Evolutionary conservation across 2,797 vertebrate species (phyloP).

Genomic region (Yasuhikotakia modesta): DNA sequence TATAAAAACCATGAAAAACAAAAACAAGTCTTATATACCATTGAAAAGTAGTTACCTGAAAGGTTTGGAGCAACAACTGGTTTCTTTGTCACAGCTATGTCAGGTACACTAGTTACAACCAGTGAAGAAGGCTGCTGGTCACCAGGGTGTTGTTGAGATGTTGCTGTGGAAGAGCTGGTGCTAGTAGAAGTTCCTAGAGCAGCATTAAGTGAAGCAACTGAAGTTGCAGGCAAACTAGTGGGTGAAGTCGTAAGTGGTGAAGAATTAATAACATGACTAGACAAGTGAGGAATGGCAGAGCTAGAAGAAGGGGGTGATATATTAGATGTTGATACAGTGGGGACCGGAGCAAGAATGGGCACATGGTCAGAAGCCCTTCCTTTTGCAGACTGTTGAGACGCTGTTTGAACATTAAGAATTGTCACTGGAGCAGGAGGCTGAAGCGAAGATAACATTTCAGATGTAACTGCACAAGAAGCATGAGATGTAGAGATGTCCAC

Average conservation of each 20-base stretch:
- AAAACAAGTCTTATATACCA: not conserved
- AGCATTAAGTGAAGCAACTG: slow-evolving; percentile 62
- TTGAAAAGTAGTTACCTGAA: slow-evolving; percentile 68
- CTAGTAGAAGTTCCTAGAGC: slow-evolving; percentile 59
- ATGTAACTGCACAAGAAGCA: slow-evolving; percentile 58
- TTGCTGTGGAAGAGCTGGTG: slow-evolving; percentile 55
- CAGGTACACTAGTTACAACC: slow-evolving; percentile 60
- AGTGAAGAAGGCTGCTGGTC: slow-evolving; percentile 60
- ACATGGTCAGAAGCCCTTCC: slow-evolving; percentile 26
- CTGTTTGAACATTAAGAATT: slow-evolving; percentile 49
- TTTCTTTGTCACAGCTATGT: slow-evolving; percentile 39
- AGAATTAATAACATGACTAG: slow-evolving; percentile 65
- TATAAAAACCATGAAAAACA: not conserved
- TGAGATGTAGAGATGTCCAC: slow-evolving; percentile 58
- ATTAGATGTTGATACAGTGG: slow-evolving; percentile 54
- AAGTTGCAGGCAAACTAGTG: slow-evolving; percentile 65
- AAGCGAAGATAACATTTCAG: slow-evolving; percentile 59
- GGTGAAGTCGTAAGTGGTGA: slow-evolving; percentile 65
- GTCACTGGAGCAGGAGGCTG: slow-evolving; percentile 60
- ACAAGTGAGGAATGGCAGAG: slow-evolving; percentile 54
- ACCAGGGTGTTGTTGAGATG: slow-evolving; percentile 56
- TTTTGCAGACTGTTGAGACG: slow-evolving; percentile 23
- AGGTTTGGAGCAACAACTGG: slow-evolving; percentile 59
- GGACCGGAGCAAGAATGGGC: slow-evolving; percentile 57
- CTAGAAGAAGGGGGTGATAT: slow-evolving; percentile 60